phyloP scores from a whole-genome alignment of 2,888 invertebrate genomes.

The Acholoe squamosa region DNA sequence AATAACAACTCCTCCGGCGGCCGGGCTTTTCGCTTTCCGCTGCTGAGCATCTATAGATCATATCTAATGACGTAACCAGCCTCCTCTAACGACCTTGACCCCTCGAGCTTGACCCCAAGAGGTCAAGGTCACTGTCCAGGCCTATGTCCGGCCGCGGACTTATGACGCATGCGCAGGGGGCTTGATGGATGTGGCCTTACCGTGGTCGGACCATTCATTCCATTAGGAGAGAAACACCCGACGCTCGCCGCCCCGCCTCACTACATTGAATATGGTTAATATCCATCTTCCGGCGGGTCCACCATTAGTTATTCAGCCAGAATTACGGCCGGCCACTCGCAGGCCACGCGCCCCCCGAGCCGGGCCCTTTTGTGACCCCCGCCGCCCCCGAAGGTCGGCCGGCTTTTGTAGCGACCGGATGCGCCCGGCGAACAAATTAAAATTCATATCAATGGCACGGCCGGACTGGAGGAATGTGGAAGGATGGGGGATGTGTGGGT shows the following conservation, averaged over 20 bases:
- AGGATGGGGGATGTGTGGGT: not conserved
- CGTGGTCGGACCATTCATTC: constrained; percentile 46
- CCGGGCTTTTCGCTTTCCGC: constrained; percentile 20
- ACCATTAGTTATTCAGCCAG: constrained; percentile 60
- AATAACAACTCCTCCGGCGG: constrained; percentile 29
- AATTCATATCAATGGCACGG: constrained; percentile 59
- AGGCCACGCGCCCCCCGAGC: not conserved
- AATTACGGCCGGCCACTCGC: constrained; percentile 46
- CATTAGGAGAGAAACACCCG: constrained; percentile 58
- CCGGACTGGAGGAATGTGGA: constrained; percentile 31
- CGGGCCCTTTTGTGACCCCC: constrained; percentile 42
- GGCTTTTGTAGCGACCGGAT: constrained; percentile 45
- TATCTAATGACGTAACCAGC: constrained; percentile 55
- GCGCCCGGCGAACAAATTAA: constrained; percentile 53
- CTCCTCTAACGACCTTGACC: constrained; percentile 62
- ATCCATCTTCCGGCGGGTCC: constrained; percentile 24
- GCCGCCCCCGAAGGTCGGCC: constrained; percentile 35
- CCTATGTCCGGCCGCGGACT: constrained; percentile 57
- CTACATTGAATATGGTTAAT: constrained; percentile 61
- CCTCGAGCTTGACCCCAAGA: constrained; percentile 40
- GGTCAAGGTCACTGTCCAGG: constrained; percentile 57
- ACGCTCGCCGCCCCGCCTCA: constrained; percentile 45
- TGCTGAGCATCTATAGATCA: constrained; percentile 55
- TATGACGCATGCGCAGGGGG: constrained; percentile 54
- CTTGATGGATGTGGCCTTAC: constrained; percentile 46